Percentiles rank a stretch among this genome's conserved stretches.
These are phyloP conservation scores for Ptycholaimellus sp. DNA, from an alignment of 2,888 invertebrate species.

Conservation along the genomic window DNA sequence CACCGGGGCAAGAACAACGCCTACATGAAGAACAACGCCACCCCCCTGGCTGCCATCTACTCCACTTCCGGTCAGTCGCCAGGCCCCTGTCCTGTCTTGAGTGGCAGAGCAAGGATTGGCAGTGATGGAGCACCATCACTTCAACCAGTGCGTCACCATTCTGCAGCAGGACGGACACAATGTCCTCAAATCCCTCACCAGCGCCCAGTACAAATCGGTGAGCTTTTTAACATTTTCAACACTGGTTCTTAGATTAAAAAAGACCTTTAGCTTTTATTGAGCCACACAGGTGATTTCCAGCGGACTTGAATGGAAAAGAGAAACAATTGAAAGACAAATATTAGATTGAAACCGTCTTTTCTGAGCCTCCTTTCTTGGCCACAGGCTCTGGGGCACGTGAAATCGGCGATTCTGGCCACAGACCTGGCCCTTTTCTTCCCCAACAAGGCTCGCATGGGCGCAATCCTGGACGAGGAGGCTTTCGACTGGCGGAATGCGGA, in stretches of 20 bases:
- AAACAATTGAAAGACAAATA: no score
- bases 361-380: no score
- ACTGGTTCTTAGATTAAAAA: no score
- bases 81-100: no score
- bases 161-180: conserved; percentile 64
- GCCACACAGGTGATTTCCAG: no score
- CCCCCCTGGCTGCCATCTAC: conserved; percentile 57
- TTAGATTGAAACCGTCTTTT: no score
- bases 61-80: no score
- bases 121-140: conserved; percentile 68
- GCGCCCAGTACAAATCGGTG: conserved; percentile 44
- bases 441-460: conserved; percentile 33
- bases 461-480: conserved; percentile 9
- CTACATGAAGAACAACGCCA: conserved; percentile 56
- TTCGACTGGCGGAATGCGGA: conserved; percentile 43
- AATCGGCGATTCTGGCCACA: conserved; percentile 59
- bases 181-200: conserved; percentile 47
- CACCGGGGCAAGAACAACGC: conserved; percentile 63
- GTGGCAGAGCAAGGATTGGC: no score
- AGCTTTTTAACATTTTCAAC: no score
- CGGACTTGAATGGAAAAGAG: no score
- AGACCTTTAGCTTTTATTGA: no score
- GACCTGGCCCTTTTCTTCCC: conserved; percentile 57
- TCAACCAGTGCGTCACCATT: conserved; percentile 61
- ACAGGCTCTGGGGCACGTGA: conserved; percentile 48